Percentiles rank a stretch among this genome's conserved stretches.
Conservation (phyloP, 2,888 invertebrate genomes). For the Netelia melanura region DNA sequence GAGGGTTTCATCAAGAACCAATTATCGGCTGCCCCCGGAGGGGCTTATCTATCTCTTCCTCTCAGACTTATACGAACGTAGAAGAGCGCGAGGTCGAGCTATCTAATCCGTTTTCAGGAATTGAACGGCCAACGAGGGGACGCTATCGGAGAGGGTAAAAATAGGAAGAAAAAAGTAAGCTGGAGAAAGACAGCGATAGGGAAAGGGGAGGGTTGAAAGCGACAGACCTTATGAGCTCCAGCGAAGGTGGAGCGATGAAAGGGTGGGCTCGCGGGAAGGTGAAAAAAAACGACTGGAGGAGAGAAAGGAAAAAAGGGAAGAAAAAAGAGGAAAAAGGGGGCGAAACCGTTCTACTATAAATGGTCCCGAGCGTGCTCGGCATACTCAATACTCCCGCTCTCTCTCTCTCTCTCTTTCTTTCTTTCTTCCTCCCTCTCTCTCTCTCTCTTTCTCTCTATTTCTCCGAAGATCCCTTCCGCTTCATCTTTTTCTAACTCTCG, state of each 20-base stretch:
- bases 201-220: slow-evolving; percentile 25
- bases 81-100: slow-evolving; percentile 30
- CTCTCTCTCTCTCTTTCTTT: slow-evolving; percentile 11
- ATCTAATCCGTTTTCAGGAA: slow-evolving; percentile 62
- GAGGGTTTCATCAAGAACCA: slow-evolving; percentile 60
- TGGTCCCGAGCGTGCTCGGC: slow-evolving; percentile 68
- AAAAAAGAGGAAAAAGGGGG: slow-evolving; percentile 62
- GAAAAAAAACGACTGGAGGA: slow-evolving; percentile 50
- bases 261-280: slow-evolving; percentile 43
- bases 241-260: slow-evolving; percentile 58
- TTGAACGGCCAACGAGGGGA: slow-evolving; percentile 51
- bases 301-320: slow-evolving; percentile 23
- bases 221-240: slow-evolving; percentile 37
- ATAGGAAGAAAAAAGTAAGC: slow-evolving; percentile 23
- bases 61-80: slow-evolving; percentile 46
- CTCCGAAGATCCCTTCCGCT: slow-evolving; percentile 14
- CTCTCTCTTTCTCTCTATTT: slow-evolving; percentile 14
- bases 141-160: slow-evolving; percentile 63
- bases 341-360: slow-evolving; percentile 68
- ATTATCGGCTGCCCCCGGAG: slow-evolving; percentile 62
- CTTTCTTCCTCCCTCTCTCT: slow-evolving; percentile 18
- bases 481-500: slow-evolving; percentile 38
- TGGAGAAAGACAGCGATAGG: slow-evolving; percentile 36
- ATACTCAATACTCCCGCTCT: slow-evolving; percentile 58
- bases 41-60: slow-evolving; percentile 42